Evolutionary conservation across 2,797 vertebrate species (phyloP).

Genomic region (Loris lydekkerianus): DNA sequence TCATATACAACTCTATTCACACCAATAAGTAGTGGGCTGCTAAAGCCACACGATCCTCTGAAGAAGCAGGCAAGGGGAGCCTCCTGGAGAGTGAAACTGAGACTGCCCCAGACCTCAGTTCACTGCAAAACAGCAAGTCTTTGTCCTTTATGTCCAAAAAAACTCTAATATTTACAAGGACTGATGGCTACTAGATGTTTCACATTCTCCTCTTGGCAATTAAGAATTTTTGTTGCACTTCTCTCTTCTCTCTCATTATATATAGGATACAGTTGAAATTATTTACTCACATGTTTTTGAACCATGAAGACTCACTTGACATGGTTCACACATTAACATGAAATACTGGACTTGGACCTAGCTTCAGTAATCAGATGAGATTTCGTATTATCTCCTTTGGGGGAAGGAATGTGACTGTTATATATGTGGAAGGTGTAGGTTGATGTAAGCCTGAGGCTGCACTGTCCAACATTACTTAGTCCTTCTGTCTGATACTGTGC

Average conservation of each 20-base stretch:
- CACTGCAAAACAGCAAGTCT: not conserved
- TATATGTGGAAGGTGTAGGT: not conserved
- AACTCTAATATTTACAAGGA: not conserved
- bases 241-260: constrained; percentile 6
- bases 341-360: constrained; percentile 32
- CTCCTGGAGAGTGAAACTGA: not conserved
- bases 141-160: constrained; percentile 15
- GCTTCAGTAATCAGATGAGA: not conserved
- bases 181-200: not conserved
- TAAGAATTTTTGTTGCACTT: constrained; percentile 33
- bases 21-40: not conserved
- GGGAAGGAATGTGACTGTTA: not conserved
- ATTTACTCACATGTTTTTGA: constrained; percentile 24
- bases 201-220: not conserved
- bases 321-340: not conserved
- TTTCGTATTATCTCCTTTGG: not conserved
- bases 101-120: not conserved
- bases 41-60: not conserved
- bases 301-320: constrained; percentile 42
- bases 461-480: not conserved
- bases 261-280: constrained; percentile 11
- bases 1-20: not conserved
- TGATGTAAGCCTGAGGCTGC: not conserved
- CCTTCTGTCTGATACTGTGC: not conserved
- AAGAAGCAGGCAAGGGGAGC: not conserved